A percentile compares a stretch with the other conserved stretches of the same genome.
These are phyloP conservation scores for Clinocottus analis DNA, from an alignment of 2,113 vertebrate genomes.

Conservation along the genomic window DNA sequence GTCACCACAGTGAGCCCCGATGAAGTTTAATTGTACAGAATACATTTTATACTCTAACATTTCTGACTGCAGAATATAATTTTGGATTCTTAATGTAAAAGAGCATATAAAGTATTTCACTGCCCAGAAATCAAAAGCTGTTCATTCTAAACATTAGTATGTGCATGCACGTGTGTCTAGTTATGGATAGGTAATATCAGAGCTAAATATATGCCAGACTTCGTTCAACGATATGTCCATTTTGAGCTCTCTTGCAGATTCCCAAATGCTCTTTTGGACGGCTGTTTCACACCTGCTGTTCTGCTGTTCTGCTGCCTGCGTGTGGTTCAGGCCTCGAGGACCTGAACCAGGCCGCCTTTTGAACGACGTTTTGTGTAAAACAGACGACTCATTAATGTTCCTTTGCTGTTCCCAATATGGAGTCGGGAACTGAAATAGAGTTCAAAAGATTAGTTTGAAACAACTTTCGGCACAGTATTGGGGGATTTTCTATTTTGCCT, in stretches of 20 bases:
- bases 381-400: neutral
- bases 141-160: neutral
- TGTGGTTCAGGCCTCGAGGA: neutral
- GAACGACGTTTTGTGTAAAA: neutral
- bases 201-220: neutral
- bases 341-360: neutral
- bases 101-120: neutral
- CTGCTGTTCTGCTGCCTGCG: neutral
- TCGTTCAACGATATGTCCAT: neutral
- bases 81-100: neutral
- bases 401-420: neutral
- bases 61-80: neutral
- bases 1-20: neutral
- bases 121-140: neutral
- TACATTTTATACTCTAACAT: neutral
- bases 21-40: neutral
- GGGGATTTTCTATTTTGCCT: neutral
- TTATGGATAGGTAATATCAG: neutral
- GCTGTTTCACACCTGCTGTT: neutral
- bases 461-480: neutral
- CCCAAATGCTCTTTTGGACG: neutral
- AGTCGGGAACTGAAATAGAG: neutral
- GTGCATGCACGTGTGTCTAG: neutral
- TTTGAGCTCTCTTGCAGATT: neutral
- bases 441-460: neutral